phyloP scores from a whole-genome alignment of 2,113 vertebrate species.

The Xiphophorus hellerii region DNA sequence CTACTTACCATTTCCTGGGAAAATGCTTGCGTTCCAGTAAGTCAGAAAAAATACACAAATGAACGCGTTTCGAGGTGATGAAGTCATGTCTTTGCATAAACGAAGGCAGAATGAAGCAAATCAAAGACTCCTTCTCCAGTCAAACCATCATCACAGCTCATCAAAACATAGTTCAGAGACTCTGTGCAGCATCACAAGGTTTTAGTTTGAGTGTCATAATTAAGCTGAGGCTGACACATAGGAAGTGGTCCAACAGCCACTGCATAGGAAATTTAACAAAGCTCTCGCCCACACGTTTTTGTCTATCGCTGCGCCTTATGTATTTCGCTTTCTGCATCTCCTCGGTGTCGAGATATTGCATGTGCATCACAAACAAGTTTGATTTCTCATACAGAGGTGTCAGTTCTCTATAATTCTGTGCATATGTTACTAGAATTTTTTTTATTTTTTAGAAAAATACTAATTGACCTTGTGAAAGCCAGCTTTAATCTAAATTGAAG shows the following conservation, averaged over 20 bases:
- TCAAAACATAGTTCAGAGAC: not conserved
- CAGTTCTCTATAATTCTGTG: not conserved
- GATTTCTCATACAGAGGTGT: not conserved
- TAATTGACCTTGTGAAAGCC: not conserved
- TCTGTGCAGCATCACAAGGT: not conserved
- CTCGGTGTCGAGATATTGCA: not conserved
- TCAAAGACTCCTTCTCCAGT: not conserved
- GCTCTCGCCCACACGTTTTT: conserved; percentile 23
- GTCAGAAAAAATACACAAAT: conserved; percentile 21
- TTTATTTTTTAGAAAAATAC: too few species aligned
- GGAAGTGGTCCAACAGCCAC: conserved; percentile 43
- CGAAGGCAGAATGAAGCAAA: not conserved
- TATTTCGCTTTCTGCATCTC: not conserved
- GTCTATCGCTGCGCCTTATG: not conserved
- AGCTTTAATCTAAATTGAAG: not conserved
- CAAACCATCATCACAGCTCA: not conserved
- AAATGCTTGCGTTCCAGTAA: conserved; percentile 10
- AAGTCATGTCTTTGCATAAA: not conserved
- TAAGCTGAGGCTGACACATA: not conserved
- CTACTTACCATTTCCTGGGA: conserved; percentile 39
- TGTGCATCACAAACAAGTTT: not conserved
- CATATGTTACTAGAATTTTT: not conserved
- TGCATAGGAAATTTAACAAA: conserved; percentile 2
- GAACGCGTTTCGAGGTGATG: conserved; percentile 1
- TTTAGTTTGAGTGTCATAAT: not conserved